A percentile compares a stretch with the other conserved stretches of the same genome.
These are phyloP conservation scores for Nemotelus pantherinus DNA, from an alignment of 2,888 invertebrate genomes.

Conservation along the genomic window DNA sequence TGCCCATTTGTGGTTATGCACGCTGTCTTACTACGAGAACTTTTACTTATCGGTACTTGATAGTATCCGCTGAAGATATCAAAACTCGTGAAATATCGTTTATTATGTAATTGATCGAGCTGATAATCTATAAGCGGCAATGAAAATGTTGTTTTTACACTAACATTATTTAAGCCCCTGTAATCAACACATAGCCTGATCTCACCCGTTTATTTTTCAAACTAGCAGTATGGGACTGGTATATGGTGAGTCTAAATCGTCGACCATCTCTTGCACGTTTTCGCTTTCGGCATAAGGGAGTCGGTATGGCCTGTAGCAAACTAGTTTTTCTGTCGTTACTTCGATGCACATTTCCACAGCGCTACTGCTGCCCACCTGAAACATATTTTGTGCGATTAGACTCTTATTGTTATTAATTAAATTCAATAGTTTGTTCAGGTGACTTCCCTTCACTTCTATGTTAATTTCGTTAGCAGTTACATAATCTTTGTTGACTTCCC, in stretches of 20 bases:
- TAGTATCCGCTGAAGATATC: slow-evolving; percentile 52
- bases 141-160: neutral
- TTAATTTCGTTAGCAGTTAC: neutral
- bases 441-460: neutral
- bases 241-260: neutral
- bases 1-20: slow-evolving; percentile 52
- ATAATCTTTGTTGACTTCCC: slow-evolving; percentile 1
- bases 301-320: slow-evolving; percentile 2
- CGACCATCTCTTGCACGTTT: too few relatives aligned
- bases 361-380: neutral
- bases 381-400: slow-evolving; percentile 10
- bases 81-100: slow-evolving; percentile 48
- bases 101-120: slow-evolving; percentile 44
- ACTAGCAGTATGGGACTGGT: neutral
- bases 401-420: neutral
- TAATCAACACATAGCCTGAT: neutral
- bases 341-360: slow-evolving; percentile 24
- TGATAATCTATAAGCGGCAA: neutral
- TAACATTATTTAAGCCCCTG: neutral
- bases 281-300: too few relatives aligned
- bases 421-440: neutral
- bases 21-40: slow-evolving; percentile 53
- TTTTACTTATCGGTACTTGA: slow-evolving; percentile 53
- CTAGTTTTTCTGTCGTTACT: neutral
- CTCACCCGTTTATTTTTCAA: neutral